Evolutionary conservation across 35 echinoderm and acorn worm genomes (phyloP), one percentile per base, ranked within the genome.

Genomic region (Stichopus chloronotus): DNA sequence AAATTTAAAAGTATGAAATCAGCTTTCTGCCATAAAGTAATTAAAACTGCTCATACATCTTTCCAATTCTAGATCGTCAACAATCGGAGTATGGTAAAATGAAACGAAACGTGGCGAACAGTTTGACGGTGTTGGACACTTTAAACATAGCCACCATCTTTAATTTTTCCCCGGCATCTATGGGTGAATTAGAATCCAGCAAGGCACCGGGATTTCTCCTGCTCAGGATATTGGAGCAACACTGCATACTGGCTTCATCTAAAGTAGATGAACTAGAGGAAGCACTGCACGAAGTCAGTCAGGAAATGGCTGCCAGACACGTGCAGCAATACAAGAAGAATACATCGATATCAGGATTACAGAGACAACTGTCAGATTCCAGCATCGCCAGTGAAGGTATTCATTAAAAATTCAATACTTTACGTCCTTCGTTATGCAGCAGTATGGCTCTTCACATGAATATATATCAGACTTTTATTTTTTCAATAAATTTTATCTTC

Each of bases 71-170:
- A 89, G 87, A 63, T 25, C 87, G 59, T 63, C 60, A 23, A 21
- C 65, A 65, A n/a, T 63, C 87, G 20, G 87, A 89, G 23, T 89
- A 71, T 52, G 30, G 87, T 21, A 89, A 53, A 25, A 89, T 89
- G 87, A 89, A 89, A 24, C 16, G 58, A 12, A 61, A 65, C 9
- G 57, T 89, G 9, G 57, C 87, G 22, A 63, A 89, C 25, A 52
- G 59, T 71, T 52, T 89, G 21, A 89, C 87, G 5, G 22, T 25
- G 5, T 30, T 53, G 3, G 61, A 89, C 19, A 24, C 87, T 12
- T 17, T 89, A 52, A 59, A 61, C 8, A 8, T 89, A 8, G 87
- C 87, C 12, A 69, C 60, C 43, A 30, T 89, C 23, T 72, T 89
- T 7, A 63, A 89, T 43, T 89, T 59, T 53, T 65, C 87, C 5